Base-by-base conservation (phyloP, 2,888 invertebrate species). In the Nemotelus nigrinus region DNA sequence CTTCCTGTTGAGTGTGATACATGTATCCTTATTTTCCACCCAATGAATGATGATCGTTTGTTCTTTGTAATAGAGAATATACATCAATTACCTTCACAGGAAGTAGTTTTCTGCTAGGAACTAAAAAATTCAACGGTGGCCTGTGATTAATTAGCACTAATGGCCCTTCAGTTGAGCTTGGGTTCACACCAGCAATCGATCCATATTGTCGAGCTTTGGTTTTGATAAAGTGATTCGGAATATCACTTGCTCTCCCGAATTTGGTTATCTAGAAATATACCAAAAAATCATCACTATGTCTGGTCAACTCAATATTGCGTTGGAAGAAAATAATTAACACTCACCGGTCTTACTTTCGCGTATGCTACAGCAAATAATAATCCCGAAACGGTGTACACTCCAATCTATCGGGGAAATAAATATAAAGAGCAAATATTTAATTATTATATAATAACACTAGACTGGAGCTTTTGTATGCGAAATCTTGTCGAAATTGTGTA, bases 151-250 rank as follows among this genome's bases (percentile, higher is more conserved):
- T 86, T 81, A 90, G 85, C 43, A 91, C 83, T 41, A 86, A 78
- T 25, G 86, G 83, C 7, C 89, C 87, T 39, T 87, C 65, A n/a
- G 2, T 83, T 45, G 77, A 8, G 47, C 88, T 88, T 74, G 90
- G 89, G 82, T 90, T 89, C 71, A 91, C 87, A 43, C 88, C 88
- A 2, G 83, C 86, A 67, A 89, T 90, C 10, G 83, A 85, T 4
- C 91, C 91, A 81, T 85, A 86, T 68, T 91, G 84, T 1, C 88
- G 85, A 81, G 89, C 88, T 85, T 88, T 89, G 39, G 87, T 87
- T 80, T 84, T 86, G 80, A 91, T 85, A 81, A 92, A 91, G 81
- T 89, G 89, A 57, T 87, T 87, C 78, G 92, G 91, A 82, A 91
- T 87, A 84, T 90, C 89, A 45, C 85, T 86, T 25, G 90, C 90